Conservation (phyloP, 2,888 invertebrate genomes). For the Drosophila nr. perissopoda region DNA sequence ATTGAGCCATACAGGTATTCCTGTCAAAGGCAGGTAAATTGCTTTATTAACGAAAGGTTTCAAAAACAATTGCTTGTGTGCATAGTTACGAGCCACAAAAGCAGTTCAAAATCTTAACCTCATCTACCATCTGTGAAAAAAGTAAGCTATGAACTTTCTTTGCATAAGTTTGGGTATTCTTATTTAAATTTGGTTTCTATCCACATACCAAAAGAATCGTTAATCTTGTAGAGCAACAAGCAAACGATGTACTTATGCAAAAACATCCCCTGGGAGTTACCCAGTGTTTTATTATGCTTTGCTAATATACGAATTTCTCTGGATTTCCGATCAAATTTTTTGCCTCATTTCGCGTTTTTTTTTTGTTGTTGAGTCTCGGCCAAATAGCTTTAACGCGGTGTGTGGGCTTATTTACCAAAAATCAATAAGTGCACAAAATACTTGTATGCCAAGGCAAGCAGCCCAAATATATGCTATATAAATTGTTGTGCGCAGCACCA, state of each 20-base stretch:
- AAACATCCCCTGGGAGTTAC: slow-evolving; percentile 16
- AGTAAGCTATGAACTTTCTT: background rate
- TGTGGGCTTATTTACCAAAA: slow-evolving; percentile 59
- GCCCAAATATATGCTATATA: slow-evolving; percentile 44
- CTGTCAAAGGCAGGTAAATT: slow-evolving; percentile 5
- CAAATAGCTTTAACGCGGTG: slow-evolving; percentile 36
- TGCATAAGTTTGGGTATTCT: background rate
- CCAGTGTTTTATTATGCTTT: slow-evolving; percentile 36
- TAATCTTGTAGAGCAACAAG: slow-evolving; percentile 32
- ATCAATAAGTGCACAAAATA: slow-evolving; percentile 57
- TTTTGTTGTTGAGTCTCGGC: slow-evolving; percentile 33
- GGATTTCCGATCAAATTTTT: slow-evolving; percentile 22
- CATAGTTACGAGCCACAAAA: background rate
- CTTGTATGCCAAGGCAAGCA: slow-evolving; percentile 21
- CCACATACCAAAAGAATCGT: slow-evolving; percentile 32
- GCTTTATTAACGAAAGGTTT: background rate
- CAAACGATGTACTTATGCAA: slow-evolving; percentile 10
- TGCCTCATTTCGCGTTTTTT: slow-evolving; percentile 12
- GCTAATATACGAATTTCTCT: slow-evolving; percentile 46
- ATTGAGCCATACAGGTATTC: background rate
- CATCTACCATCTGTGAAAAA: background rate
- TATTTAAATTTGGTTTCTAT: background rate
- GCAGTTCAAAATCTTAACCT: background rate
- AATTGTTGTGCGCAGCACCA: slow-evolving; percentile 44
- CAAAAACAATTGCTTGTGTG: background rate